Conservation (phyloP, 1,140 invertebrate species). For the Ostrea edulis region DNA sequence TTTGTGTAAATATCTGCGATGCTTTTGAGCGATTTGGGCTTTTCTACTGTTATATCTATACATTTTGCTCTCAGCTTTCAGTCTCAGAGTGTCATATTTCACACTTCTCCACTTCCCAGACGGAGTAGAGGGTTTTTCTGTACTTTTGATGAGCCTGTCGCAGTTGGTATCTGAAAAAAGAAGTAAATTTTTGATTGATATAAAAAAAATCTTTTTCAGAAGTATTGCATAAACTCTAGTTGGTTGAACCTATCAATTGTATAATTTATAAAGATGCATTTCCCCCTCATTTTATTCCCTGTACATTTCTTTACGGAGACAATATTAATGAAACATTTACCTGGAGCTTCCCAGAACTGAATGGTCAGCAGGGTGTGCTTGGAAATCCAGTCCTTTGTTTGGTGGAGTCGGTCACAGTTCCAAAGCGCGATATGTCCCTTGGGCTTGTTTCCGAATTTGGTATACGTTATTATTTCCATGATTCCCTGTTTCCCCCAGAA, state of each 20-base stretch:
- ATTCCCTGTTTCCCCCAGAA: constrained; percentile 75
- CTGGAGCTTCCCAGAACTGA: constrained; percentile 77
- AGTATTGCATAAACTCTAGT: not conserved
- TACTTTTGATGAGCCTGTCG: not conserved
- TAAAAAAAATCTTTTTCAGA: not conserved
- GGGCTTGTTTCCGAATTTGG: constrained; percentile 69
- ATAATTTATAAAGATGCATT: no score
- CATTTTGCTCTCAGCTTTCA: constrained; percentile 2
- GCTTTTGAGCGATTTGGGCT: not conserved
- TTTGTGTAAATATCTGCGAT: not conserved
- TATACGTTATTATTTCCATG: constrained; percentile 74
- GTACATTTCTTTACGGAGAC: not conserved
- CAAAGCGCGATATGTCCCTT: constrained; percentile 75
- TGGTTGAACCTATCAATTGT: not conserved
- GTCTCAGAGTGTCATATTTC: constrained; percentile 21
- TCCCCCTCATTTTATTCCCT: not conserved
- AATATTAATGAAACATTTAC: constrained; percentile 53
- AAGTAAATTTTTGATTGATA: not conserved
- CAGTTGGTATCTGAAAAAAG: not conserved
- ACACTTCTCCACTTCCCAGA: not conserved
- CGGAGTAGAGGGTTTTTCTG: not conserved
- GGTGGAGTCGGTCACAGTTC: constrained; percentile 76
- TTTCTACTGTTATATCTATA: not conserved
- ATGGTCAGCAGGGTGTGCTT: constrained; percentile 71
- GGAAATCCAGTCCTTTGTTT: constrained; percentile 75